Evolutionary conservation across 2,888 invertebrate genomes (phyloP).

Genomic region (Patella pellucida): DNA sequence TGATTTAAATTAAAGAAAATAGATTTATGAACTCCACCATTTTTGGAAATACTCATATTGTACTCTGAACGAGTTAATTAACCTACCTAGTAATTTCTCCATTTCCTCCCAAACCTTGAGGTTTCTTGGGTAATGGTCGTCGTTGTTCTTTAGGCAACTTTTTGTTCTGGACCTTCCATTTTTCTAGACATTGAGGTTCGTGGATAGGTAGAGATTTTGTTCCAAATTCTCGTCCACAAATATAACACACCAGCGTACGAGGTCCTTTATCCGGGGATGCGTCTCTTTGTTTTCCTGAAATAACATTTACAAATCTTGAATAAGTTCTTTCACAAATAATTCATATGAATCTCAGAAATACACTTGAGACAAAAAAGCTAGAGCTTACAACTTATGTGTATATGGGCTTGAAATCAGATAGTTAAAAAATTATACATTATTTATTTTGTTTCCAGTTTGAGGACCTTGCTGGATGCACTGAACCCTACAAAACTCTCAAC

Average conservation of each 20-base stretch:
- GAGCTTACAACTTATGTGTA: no score
- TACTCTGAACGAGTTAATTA: no score
- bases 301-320: background rate
- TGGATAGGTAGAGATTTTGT: constrained; percentile 77
- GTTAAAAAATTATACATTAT: no score
- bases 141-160: constrained; percentile 74
- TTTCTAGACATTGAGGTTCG: constrained; percentile 78
- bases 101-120: constrained; percentile 53
- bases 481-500: no score
- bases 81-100: constrained; percentile 36
- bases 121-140: constrained; percentile 75
- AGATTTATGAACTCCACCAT: no score
- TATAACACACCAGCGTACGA: constrained; percentile 74
- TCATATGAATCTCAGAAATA: no score
- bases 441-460: background rate
- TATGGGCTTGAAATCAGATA: no score
- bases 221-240: constrained; percentile 78
- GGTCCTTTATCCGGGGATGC: constrained; percentile 44
- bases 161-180: constrained; percentile 76
- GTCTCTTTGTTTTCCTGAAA: background rate
- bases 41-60: no score
- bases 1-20: no score
- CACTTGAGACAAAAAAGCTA: no score
- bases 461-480: no score
- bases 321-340: background rate